Evolutionary conservation across 2,113 vertebrate genomes (phyloP).

Genomic region (Patagioenas fasciata): DNA sequence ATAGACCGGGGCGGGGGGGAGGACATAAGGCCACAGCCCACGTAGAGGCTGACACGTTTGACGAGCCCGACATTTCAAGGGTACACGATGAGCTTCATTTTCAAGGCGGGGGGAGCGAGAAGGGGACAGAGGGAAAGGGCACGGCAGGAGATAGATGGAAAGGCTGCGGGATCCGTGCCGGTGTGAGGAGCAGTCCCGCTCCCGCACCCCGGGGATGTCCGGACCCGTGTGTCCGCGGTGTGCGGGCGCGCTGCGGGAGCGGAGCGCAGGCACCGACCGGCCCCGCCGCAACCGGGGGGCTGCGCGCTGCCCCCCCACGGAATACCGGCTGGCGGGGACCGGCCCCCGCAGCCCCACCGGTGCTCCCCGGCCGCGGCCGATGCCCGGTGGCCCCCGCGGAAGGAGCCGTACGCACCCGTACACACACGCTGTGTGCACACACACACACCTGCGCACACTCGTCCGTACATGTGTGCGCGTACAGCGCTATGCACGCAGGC

Average conservation of each 20-base stretch:
- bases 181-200: not conserved
- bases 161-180: not conserved
- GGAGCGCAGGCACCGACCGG: not conserved
- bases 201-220: not conserved
- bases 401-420: not conserved
- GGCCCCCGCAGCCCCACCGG: too few species aligned
- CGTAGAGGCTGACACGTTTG: conserved; percentile 3
- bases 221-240: too few species aligned
- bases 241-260: too few species aligned
- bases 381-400: too few species aligned
- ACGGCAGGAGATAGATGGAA: not conserved
- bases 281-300: not conserved
- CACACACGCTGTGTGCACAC: too few species aligned
- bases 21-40: conserved; percentile 4
- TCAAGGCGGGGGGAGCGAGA: not conserved
- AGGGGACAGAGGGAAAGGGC: not conserved
- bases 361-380: too few species aligned
- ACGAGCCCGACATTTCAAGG: conserved; percentile 25
- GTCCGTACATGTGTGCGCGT: too few species aligned
- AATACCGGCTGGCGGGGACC: too few species aligned
- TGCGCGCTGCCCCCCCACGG: not conserved
- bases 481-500: not conserved
- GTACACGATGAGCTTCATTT: not conserved
- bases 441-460: too few species aligned
- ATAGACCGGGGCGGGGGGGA: not conserved